These are phyloP conservation scores for Mustela nigripes DNA, from an alignment of 2,113 vertebrate species.

Conservation along the genomic window DNA sequence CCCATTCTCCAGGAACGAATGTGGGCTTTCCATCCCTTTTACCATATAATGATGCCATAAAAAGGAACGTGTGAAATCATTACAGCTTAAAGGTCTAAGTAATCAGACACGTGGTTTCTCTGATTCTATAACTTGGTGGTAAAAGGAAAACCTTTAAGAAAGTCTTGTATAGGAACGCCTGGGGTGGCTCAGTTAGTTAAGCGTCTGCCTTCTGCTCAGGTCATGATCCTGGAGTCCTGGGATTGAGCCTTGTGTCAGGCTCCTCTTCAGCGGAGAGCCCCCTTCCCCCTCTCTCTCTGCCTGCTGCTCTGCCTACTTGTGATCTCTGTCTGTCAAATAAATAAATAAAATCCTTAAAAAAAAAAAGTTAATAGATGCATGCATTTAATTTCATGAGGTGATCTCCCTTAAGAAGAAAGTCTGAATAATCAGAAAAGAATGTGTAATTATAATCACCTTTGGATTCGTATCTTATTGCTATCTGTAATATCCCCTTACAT, in stretches of 20 bases:
- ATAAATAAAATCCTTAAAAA: no score
- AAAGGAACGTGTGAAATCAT: neutral
- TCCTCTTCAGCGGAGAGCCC: neutral
- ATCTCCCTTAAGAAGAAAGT: constrained; percentile 68
- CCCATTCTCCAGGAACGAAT: constrained; percentile 22
- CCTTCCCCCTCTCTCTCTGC: no score
- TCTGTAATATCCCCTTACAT: neutral
- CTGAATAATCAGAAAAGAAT: constrained; percentile 73
- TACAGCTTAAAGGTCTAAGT: constrained; percentile 73
- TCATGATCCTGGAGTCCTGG: neutral
- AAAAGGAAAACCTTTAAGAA: constrained; percentile 75
- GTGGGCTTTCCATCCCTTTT: neutral
- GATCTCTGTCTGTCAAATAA: no score
- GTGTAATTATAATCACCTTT: constrained; percentile 46
- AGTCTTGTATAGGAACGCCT: neutral
- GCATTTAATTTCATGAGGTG: constrained; percentile 68
- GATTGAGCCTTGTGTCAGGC: fast-evolving
- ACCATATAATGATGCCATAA: constrained; percentile 48
- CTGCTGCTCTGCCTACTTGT: no score
- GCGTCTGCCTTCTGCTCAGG: neutral
- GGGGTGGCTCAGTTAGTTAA: neutral
- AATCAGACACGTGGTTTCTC: constrained; percentile 47
- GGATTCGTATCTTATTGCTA: constrained; percentile 24
- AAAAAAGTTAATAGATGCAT: constrained; percentile 25
- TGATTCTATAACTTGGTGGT: constrained; percentile 56